Evolutionary conservation across 53 echinoderm and acorn worm species (phyloP).

Genomic region (Hippasteria phrygiana): DNA sequence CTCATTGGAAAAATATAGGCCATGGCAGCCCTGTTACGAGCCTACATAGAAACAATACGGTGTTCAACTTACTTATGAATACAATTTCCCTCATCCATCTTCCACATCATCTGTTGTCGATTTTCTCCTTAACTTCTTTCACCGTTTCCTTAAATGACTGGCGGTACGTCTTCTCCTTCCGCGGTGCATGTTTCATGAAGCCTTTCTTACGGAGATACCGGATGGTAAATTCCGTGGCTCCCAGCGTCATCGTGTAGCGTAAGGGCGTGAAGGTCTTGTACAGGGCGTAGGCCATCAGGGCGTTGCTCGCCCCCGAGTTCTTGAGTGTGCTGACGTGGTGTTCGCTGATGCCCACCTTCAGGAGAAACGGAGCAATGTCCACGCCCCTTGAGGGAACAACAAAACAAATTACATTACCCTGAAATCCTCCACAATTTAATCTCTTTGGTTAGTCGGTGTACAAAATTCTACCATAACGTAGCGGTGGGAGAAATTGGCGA

Average conservation of each 20-base stretch:
- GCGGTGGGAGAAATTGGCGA: too few relatives aligned
- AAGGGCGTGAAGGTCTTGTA: conserved; percentile 97
- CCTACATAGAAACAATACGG: too few relatives aligned
- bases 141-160: conserved; percentile 88
- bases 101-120: conserved; percentile 13
- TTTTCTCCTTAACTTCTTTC: conserved; percentile 82
- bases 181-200: conserved; percentile 81
- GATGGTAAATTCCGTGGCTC: conserved; percentile 88
- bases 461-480: too few relatives aligned
- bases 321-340: conserved; percentile 78
- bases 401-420: background rate
- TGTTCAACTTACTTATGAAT: background rate
- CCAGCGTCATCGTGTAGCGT: conserved; percentile 93
- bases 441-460: too few relatives aligned
- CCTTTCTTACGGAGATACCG: conserved; percentile 79
- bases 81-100: background rate
- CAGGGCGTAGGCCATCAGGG: conserved; percentile 94
- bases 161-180: conserved; percentile 89
- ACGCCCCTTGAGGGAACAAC: conserved; percentile 74
- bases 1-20: too few relatives aligned
- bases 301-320: conserved; percentile 86
- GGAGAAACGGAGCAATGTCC: conserved; percentile 83
- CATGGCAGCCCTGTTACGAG: too few relatives aligned
- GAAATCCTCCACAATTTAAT: too few relatives aligned
- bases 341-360: conserved; percentile 85